Conservation (phyloP, 35 echinoderm and acorn worm species). For the Diadema setosum region DNA sequence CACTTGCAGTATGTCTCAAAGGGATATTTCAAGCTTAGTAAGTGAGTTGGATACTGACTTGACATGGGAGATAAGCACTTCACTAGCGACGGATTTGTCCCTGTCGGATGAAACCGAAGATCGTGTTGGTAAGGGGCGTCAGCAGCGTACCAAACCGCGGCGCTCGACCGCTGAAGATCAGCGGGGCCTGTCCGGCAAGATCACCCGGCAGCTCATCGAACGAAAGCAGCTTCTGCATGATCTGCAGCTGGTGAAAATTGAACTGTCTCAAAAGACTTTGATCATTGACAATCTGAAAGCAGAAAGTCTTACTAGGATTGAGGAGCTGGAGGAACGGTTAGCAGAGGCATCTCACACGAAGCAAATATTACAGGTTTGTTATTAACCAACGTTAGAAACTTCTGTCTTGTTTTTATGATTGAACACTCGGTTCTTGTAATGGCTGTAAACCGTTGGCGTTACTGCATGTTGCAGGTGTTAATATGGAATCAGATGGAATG, state of each 20-base stretch:
- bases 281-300: slow-evolving; percentile 86
- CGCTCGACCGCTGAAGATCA: too few species aligned
- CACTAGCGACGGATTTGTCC: slow-evolving; percentile 91
- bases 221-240: slow-evolving; percentile 91
- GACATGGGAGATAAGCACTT: slow-evolving; percentile 93
- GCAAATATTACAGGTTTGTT: slow-evolving; percentile 63
- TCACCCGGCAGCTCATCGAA: slow-evolving; percentile 95
- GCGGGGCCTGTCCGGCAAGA: slow-evolving; percentile 18
- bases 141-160: not conserved
- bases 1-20: slow-evolving; percentile 72
- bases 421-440: too few species aligned
- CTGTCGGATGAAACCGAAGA: slow-evolving; percentile 74
- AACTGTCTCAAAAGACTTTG: slow-evolving; percentile 88
- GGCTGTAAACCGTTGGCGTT: too few species aligned
- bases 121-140: not conserved
- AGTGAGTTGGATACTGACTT: slow-evolving; percentile 67
- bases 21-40: slow-evolving; percentile 69
- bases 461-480: too few species aligned
- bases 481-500: too few species aligned
- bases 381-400: not conserved
- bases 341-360: slow-evolving; percentile 62
- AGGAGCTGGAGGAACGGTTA: slow-evolving; percentile 88
- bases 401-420: not conserved
- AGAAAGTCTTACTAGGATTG: slow-evolving; percentile 72
- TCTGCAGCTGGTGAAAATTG: slow-evolving; percentile 86